Base-by-base conservation (phyloP, 2,113 vertebrate genomes). In the Larimichthys crocea region DNA sequence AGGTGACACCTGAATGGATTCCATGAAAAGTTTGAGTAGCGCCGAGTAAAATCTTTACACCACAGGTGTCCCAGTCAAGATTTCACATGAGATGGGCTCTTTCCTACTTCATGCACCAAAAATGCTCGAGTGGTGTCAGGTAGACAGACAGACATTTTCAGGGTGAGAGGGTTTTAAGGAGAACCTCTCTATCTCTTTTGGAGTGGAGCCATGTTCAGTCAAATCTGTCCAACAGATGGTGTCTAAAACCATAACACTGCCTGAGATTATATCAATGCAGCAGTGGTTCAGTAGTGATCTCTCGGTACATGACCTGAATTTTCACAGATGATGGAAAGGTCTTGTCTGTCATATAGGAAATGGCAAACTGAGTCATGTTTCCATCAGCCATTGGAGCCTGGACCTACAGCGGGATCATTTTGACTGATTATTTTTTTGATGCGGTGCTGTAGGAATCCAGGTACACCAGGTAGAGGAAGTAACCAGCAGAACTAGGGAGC, bases 251-350 rank as follows among this genome's bases (percentile, higher is more conserved):
- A 59, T 31, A 65, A 57, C 52, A 26, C 67, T 55, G 50, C 17
- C 74, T 76, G 63, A 60, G 57, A 63, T 50, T 2, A 69, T 42
- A 52, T 57, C 56, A 42, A n/a, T 49, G 62, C 46, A 60, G 20
- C 31, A 24, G 24, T 20, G 64, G 20, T 80, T 80, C 74, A 81
- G 60, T 14, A 59, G 42, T 65, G 57, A 53, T 71, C 65, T 75
- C 48, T 78, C 16, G 74, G 50, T 24, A 53, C 68, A 80, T 61
- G 65, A 81, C 57, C 64, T 62, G 74, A 70, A 74, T 80, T 44
- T 64, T 42, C 57, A 74, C 49, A 22, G 26, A 20, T 77, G 60
- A 74, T 59, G 64, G 31, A 68, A 12, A 70, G 53, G 17, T 69
- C 29, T 42, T 19, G 24, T 31, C 40, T 57, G 40, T 35, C 46